Evolutionary conservation across 1,140 invertebrate genomes (phyloP), one percentile per base, ranked within the genome.

Genomic region (Ceratina japonica): DNA sequence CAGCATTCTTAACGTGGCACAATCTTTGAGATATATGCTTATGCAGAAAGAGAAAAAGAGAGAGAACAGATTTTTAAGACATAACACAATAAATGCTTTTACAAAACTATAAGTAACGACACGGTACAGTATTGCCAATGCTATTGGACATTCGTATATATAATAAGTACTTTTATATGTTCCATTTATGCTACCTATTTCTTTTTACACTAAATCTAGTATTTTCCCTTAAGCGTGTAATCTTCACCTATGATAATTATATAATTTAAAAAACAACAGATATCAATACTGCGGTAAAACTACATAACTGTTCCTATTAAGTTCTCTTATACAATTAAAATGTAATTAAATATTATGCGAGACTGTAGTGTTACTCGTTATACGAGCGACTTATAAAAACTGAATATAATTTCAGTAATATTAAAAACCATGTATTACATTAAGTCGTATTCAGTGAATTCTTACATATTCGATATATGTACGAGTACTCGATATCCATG

Each of bases 61-160:
- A 44, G 37, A 44, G 37, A 44, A 44, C 3, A 44, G 37, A 44
- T 44, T 44, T 44, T 44, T 44, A 44, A 44, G 37, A 44, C 37
- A 10, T 3, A 44, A 44, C 2, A 44, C 37, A 44, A 44, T 76
- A 70, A 76, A 76, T 76, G 65, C 75, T 62, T 51, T 70, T 51
- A 69, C 3, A 15, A 68, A 62, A 68, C 20, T 22, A 31, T 4
- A 58, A 24, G 59, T 49, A 3, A 51, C 8, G n/a, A 31, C 15
- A 62, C 37, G 22, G 44, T 49, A 66, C 15, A 75, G 31, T 68
- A 66, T 68, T 59, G 37, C 1, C 37, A 27, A 59, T 16, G 18
- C 10, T 59, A n/a, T n/a, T 7, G 18, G 24, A 16, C 18, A 63
- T 20, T n/a, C 8, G 15, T 24, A 20, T 27, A 27, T 61, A 58